Evolutionary conservation across 1,140 invertebrate genomes (phyloP).

Genomic region (Harlomillsia oculata): DNA sequence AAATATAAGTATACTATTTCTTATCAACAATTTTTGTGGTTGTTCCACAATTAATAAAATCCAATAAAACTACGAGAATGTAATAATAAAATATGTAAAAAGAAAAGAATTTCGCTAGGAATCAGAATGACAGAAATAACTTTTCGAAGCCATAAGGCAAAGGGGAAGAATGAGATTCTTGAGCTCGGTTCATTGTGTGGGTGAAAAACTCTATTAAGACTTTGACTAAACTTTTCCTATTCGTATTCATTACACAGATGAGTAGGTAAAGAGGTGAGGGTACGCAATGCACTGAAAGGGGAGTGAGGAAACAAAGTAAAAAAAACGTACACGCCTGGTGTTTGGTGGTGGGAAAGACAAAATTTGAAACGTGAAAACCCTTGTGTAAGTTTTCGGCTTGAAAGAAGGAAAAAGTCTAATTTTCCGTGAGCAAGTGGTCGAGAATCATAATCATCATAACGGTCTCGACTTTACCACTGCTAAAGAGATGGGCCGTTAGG

Average conservation of each 20-base stretch:
- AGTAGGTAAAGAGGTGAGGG: slow-evolving; percentile 6
- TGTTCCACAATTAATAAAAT: no score
- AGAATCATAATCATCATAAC: slow-evolving; percentile 35
- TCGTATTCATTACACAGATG: slow-evolving; percentile 32
- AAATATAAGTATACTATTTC: no score
- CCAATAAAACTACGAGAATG: no score
- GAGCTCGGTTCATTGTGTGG: no score
- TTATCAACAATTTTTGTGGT: no score
- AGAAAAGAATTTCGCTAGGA: no score
- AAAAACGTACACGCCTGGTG: not conserved
- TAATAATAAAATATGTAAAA: no score
- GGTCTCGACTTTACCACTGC: slow-evolving; percentile 22
- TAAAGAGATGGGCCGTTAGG: slow-evolving; percentile 32
- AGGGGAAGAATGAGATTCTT: no score
- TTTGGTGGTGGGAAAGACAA: not conserved
- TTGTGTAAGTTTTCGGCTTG: no score
- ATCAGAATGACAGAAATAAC: no score
- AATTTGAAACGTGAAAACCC: no score
- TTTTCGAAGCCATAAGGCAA: no score
- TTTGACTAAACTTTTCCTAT: slow-evolving; percentile 31
- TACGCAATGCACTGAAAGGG: not conserved
- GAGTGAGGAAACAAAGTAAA: not conserved
- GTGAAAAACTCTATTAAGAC: slow-evolving; percentile 27
- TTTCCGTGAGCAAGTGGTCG: slow-evolving; percentile 20
- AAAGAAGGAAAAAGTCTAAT: slow-evolving; percentile 15